Base-by-base conservation (phyloP, 2,113 vertebrate genomes). In the Leptocoma aspasia region DNA sequence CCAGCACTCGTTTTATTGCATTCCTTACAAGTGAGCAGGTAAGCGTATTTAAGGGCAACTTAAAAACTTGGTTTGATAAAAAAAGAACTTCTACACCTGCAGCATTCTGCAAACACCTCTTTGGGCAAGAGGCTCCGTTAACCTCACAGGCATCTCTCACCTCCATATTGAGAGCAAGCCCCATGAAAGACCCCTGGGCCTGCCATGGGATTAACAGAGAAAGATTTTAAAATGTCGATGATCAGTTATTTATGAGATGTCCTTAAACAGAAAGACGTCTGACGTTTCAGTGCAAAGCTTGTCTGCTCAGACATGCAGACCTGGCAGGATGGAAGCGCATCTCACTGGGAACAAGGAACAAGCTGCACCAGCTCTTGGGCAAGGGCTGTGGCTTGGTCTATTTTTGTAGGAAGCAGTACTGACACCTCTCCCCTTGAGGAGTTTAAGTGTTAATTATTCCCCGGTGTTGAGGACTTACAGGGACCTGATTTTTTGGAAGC, bases 371-470 rank as follows among this genome's bases (percentile, higher is more conserved):
- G 30, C 33, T 93, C 54, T 21, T 45, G 54, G 20, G 31, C 1
- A 0, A 90, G 49, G 37, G 28, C 86, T 56, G 19, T 22, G 54
- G 30, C 23, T 54, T 19, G 17, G 13, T 37, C 16, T 22, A 60
- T 41, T 80, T 88, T 23, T 86, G 39, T 10, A 47, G 54, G 30
- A 53, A 86, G 39, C 39, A 35, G 28, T 31, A 39, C 44, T 59
- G 39, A 91, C 49, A 60, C 15, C 37, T 78, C 64, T 83, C 6
- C 16, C 84, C 61, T 69, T 31, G 9, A 90, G 68, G 19, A 93
- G 30, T 53, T 79, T 9, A 61, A 86, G 91, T 89, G 76, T 90
- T 93, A 92, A 94, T 90, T 93, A 92, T 47, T 83, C 64, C 68
- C 15, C 10, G 3, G 64, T 2, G 3, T 30, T 93, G 57, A 63